phyloP scores from a whole-genome alignment of 2,888 invertebrate genomes.

The Dolomedes plantarius region DNA sequence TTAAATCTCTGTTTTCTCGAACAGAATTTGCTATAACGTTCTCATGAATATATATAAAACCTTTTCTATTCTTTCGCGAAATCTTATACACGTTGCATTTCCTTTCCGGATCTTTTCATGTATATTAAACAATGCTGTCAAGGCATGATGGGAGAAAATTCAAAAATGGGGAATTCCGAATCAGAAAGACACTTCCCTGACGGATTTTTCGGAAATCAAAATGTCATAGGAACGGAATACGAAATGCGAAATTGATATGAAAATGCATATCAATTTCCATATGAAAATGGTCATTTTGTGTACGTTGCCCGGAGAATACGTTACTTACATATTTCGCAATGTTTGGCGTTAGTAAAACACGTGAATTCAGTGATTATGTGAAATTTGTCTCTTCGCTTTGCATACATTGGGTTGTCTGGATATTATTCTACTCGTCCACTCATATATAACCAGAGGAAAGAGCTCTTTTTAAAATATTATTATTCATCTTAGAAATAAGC shows the following conservation, averaged over 20 bases:
- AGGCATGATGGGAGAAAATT: not conserved
- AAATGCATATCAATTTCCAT: not conserved
- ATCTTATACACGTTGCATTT: not conserved
- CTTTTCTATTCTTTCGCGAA: not conserved
- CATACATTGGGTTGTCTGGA: no score
- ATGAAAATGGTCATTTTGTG: no score
- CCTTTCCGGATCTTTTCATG: not conserved
- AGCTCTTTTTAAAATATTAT: no score
- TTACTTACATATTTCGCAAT: no score
- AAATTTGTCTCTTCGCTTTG: no score
- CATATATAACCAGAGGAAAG: no score
- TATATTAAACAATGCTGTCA: slow-evolving; percentile 4
- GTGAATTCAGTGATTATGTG: no score
- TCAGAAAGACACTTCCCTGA: not conserved
- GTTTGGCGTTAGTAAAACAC: no score
- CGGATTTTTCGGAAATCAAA: not conserved
- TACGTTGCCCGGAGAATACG: no score
- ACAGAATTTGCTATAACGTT: not conserved
- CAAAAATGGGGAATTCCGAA: not conserved
- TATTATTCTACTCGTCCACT: no score
- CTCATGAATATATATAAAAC: not conserved
- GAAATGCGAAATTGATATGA: not conserved
- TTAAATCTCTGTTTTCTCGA: no score
- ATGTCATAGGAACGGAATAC: not conserved
- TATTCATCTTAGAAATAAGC: no score